These are phyloP conservation scores for Chymomyza costata DNA, from an alignment of 1,140 invertebrate genomes.

Conservation along the genomic window DNA sequence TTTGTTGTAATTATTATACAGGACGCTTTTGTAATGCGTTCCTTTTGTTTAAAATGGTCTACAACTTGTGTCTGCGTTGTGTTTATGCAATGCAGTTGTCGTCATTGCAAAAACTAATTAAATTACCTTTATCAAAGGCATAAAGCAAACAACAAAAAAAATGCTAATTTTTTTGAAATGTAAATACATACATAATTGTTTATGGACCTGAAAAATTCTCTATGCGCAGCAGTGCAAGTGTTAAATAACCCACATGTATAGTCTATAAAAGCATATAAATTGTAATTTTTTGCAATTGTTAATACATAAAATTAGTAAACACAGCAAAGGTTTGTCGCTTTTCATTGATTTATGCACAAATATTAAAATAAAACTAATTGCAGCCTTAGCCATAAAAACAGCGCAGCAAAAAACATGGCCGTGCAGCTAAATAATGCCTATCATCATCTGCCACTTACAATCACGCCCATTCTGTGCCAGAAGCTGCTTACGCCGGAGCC, in stretches of 20 bases:
- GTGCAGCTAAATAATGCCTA: conserved; percentile 60
- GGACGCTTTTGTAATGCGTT: conserved; percentile 16
- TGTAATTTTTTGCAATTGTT: conserved; percentile 26
- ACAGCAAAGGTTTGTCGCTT: conserved; percentile 23
- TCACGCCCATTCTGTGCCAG: conserved; percentile 54
- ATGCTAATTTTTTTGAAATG: conserved; percentile 22
- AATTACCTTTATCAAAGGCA: too few relatives aligned
- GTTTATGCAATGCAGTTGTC: too few relatives aligned
- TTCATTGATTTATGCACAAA: conserved; percentile 5
- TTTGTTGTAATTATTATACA: conserved; percentile 45
- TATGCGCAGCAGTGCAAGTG: conserved; percentile 25
- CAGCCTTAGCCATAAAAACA: conserved; percentile 33
- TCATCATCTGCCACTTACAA: conserved; percentile 60
- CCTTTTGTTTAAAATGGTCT: conserved; percentile 30
- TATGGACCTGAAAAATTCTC: conserved; percentile 23
- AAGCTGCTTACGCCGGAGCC: conserved; percentile 29
- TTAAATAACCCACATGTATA: conserved; percentile 37
- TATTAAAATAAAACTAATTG: background rate
- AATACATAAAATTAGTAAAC: conserved; percentile 24
- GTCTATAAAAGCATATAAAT: conserved; percentile 32
- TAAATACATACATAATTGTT: conserved; percentile 32
- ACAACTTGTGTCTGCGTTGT: too few relatives aligned
- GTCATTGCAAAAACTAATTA: too few relatives aligned
- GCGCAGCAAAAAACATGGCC: conserved; percentile 34
- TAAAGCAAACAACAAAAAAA: too few relatives aligned